These are phyloP conservation scores for Lophochroa leadbeateri DNA, from an alignment of 2,113 vertebrate genomes.

Conservation along the genomic window DNA sequence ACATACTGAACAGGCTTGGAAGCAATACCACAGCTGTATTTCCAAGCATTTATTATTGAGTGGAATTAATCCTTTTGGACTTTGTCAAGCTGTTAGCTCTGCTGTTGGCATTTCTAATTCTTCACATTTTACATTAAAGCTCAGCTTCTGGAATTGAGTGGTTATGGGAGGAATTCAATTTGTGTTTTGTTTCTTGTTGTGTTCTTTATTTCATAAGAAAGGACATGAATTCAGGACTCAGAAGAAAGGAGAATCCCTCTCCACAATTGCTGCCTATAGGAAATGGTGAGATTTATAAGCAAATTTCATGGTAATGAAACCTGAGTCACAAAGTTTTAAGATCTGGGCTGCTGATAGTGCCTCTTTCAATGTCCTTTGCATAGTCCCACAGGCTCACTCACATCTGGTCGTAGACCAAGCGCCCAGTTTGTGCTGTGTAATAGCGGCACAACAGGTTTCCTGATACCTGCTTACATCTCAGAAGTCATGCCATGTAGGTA, in stretches of 20 bases:
- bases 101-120: not conserved
- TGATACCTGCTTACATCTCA: not conserved
- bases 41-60: no score
- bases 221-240: not conserved
- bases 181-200: not conserved
- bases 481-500: not conserved
- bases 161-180: not conserved
- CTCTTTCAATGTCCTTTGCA: constrained; percentile 15
- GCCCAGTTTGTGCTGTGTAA: not conserved
- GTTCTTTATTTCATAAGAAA: not conserved
- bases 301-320: constrained; percentile 35
- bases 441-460: not conserved
- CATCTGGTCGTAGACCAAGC: not conserved
- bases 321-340: constrained; percentile 25
- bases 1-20: no score
- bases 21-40: no score
- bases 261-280: not conserved
- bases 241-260: not conserved
- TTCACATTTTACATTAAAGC: not conserved
- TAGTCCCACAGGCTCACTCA: not conserved
- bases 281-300: not conserved
- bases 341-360: not conserved
- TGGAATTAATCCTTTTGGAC: no score
- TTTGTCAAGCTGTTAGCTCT: not conserved
- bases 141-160: not conserved